Evolutionary conservation across 2,797 vertebrate species (phyloP), one percentile per base, ranked within the genome.

Genomic region (Xiphophorus birchmanni): DNA sequence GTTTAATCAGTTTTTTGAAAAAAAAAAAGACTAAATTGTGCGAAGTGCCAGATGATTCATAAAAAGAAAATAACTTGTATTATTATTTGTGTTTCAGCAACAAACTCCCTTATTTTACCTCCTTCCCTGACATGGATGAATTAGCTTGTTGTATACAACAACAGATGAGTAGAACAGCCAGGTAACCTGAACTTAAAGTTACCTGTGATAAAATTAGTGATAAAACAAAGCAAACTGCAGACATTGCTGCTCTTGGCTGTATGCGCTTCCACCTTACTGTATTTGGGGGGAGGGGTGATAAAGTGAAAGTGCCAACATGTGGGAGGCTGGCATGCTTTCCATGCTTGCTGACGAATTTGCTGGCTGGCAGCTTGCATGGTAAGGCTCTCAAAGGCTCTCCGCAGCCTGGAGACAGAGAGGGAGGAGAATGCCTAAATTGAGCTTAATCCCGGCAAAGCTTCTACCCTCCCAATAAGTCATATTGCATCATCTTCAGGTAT

Each of bases 271-370:
- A 37, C 44, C 18, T 50, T 11, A 45, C 2, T 60, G 75, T 65
- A 67, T 81, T 80, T 86, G 78, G 11, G 50, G 75, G 2, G 15
- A 6, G 84, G 72, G 71, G 77, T 74, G 81, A 83, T 76, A 74
- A 23, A 58, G 40, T 29, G 21, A 72, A 80, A 72, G 23, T 73
- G 83, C 77, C 78, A 88, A 35, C 1, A 17, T n/a, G 82, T 74
- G 74, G 77, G 84, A 78, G 86, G 86, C 58, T 73, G 81, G 73
- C 45, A 42, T 75, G 83, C 87, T 88, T 83, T 87, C 80, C 40
- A 82, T 12, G 83, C 79, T 56, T 75, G 10, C 71, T 65, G 69
- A 83, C 58, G 80, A 84, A 85, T 81, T 60, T 45, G n/a, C 75
- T 75, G 63, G 50, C 75, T 82, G 40, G 54, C 37, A 71, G 21